Percentiles rank a stretch among this genome's conserved stretches.
phyloP scores from a whole-genome alignment of 2,797 vertebrate species.

The Aphelocoma californica region DNA sequence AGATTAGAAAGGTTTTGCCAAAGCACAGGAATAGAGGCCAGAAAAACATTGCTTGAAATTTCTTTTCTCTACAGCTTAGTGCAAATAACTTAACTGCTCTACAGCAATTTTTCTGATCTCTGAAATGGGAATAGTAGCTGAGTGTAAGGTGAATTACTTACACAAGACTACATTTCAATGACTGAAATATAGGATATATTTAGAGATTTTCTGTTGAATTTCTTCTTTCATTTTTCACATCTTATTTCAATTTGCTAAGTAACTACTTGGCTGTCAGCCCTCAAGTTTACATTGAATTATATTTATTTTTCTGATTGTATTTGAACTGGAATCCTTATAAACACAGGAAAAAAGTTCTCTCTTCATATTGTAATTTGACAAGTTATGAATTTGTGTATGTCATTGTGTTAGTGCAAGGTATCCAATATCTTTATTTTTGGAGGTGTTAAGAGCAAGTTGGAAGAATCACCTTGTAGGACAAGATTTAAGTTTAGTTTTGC shows the following conservation, averaged over 20 bases:
- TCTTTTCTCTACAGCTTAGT: neutral
- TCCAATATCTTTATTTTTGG: neutral
- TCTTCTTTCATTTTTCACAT: neutral
- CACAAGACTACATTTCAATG: neutral
- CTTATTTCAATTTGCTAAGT: conserved; percentile 22
- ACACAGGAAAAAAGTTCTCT: neutral
- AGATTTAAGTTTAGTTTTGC: neutral
- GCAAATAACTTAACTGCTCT: conserved; percentile 1
- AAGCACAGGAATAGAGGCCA: neutral
- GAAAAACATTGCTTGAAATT: neutral
- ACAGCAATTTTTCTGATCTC: conserved; percentile 16
- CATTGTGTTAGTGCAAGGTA: neutral
- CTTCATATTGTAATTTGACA: neutral
- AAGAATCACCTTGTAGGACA: neutral
- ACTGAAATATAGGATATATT: neutral
- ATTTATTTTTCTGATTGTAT: conserved; percentile 15
- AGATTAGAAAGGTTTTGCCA: neutral
- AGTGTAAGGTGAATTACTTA: neutral
- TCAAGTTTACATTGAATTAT: neutral
- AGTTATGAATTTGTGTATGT: neutral
- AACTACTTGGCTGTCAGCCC: neutral
- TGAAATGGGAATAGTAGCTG: neutral
- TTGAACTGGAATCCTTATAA: neutral
- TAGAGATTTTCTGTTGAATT: neutral
- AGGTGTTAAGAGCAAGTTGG: neutral